Percentiles rank a stretch among this genome's conserved stretches.
Evolutionary conservation across 2,888 invertebrate genomes (phyloP).

Genomic region (Diplolepis rosae): DNA sequence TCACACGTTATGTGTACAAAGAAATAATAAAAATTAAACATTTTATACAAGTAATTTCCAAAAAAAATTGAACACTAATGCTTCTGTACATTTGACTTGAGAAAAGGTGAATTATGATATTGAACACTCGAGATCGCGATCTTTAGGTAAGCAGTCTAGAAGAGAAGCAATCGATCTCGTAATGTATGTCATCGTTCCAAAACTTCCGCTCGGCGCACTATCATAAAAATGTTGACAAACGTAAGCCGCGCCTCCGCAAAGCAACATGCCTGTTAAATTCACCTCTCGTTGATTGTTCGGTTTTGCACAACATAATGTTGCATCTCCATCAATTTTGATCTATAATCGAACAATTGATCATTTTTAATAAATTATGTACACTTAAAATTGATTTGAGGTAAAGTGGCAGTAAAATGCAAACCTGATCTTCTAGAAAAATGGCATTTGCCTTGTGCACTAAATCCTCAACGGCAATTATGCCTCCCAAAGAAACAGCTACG

Average conservation of each 20-base stretch:
- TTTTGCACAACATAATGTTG: conserved; percentile 94
- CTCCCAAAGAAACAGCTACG: conserved; percentile 84
- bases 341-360: conserved; percentile 68
- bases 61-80: neutral
- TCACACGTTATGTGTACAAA: neutral
- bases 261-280: conserved; percentile 79
- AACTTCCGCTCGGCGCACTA: conserved; percentile 97
- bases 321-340: conserved; percentile 92
- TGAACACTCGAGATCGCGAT: conserved; percentile 87
- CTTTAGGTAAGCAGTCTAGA: conserved; percentile 84
- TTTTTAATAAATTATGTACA: conserved; percentile 20
- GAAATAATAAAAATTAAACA: neutral
- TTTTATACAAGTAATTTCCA: neutral
- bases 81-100: neutral
- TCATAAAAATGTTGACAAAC: conserved; percentile 98
- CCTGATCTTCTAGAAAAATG: conserved; percentile 97
- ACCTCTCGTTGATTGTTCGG: conserved; percentile 78
- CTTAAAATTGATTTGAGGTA: too few species aligned
- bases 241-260: conserved; percentile 95
- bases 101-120: conserved; percentile 72
- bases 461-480: conserved; percentile 90
- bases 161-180: conserved; percentile 87
- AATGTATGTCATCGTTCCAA: conserved; percentile 98
- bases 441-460: conserved; percentile 95
- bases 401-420: conserved; percentile 67